phyloP scores from a whole-genome alignment of 2,888 invertebrate species.

The Drosophila sordidula region DNA sequence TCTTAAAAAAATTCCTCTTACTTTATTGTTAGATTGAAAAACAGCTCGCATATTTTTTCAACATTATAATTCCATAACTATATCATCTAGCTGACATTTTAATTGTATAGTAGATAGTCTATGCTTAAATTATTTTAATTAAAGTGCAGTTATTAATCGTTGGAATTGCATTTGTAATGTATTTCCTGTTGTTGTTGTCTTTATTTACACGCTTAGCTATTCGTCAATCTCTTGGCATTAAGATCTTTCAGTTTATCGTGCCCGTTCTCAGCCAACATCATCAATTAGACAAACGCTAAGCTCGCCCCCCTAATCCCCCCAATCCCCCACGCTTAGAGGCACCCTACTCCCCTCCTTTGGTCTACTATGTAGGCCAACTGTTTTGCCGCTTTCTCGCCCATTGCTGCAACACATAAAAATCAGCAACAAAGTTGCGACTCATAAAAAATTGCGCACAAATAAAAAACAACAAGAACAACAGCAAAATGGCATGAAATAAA shows the following conservation, averaged over 20 bases:
- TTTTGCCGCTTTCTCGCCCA: conserved; percentile 71
- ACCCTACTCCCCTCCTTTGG: neutral
- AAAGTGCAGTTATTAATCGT: conserved; percentile 12
- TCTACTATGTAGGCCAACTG: conserved; percentile 69
- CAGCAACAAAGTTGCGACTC: conserved; percentile 79
- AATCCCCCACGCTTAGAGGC: too few relatives aligned
- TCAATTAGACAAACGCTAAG: conserved; percentile 68
- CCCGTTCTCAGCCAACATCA: conserved; percentile 31
- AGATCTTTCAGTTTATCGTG: conserved; percentile 34
- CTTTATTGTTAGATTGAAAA: neutral
- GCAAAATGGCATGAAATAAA: conserved; percentile 75
- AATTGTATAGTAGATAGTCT: neutral
- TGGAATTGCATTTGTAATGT: conserved; percentile 20
- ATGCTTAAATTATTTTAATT: conserved; percentile 3
- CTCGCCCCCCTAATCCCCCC: conserved; percentile 11
- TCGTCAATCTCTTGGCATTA: conserved; percentile 31
- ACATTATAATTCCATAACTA: neutral
- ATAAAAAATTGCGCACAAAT: conserved; percentile 73
- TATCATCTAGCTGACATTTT: neutral
- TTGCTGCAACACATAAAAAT: conserved; percentile 76
- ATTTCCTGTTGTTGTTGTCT: conserved; percentile 24
- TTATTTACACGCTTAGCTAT: conserved; percentile 11
- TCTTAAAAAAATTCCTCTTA: neutral
- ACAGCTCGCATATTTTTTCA: neutral
- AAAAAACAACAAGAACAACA: conserved; percentile 34